Conservation (phyloP, 2,797 vertebrate species). For the Antrozous pallidus region DNA sequence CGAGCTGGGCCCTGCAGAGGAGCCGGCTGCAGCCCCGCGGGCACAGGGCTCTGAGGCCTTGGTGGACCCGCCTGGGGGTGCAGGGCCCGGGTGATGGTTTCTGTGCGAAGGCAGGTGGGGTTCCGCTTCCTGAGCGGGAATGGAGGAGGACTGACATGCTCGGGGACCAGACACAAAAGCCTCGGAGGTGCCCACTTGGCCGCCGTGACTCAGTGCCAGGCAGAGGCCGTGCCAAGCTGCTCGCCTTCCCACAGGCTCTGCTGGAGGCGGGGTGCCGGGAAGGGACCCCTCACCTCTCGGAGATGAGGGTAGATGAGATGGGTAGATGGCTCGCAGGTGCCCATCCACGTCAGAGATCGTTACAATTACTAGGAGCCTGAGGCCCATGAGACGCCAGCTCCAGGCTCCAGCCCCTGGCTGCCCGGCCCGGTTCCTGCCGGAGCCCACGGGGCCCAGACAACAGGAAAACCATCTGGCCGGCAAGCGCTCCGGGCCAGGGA, state of each 20-base stretch:
- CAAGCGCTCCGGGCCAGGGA: accelerated
- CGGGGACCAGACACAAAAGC: background rate
- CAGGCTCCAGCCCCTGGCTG: background rate
- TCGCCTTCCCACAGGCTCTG: accelerated
- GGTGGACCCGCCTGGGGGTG: background rate
- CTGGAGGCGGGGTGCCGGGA: accelerated
- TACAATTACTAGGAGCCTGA: accelerated
- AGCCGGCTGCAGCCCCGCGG: too few relatives aligned
- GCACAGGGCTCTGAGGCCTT: background rate
- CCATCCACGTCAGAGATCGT: accelerated
- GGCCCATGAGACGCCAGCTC: background rate
- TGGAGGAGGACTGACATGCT: background rate
- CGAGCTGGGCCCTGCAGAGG: background rate
- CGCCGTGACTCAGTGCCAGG: background rate
- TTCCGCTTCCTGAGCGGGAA: background rate
- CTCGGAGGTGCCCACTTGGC: background rate
- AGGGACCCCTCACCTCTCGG: background rate
- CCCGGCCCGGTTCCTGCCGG: background rate
- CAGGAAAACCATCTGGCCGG: background rate
- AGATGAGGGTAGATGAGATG: background rate
- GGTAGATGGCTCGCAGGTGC: background rate
- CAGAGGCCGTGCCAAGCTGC: background rate
- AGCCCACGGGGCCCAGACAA: background rate
- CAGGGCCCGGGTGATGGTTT: accelerated
- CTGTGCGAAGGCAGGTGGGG: background rate